A percentile compares a stretch with the other conserved stretches of the same genome.
Conservation (phyloP, 2,888 invertebrate species). For the Pseudoips prasinana region DNA sequence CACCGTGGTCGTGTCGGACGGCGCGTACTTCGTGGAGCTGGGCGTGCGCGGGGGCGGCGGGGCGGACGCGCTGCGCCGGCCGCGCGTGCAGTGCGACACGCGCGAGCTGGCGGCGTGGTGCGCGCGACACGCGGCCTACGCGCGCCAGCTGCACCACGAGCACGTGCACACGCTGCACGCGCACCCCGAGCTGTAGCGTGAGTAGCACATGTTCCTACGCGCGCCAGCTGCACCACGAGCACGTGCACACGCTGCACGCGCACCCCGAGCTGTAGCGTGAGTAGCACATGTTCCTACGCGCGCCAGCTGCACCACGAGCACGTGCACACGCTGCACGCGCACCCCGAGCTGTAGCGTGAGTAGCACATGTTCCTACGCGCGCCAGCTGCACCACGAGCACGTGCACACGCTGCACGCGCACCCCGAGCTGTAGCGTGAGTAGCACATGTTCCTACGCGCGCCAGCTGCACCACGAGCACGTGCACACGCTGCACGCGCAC, state of each 20-base stretch:
- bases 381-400: conserved; percentile 91
- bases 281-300: conserved; percentile 94
- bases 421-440: conserved; percentile 82
- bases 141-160: conserved; percentile 92
- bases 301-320: conserved; percentile 92
- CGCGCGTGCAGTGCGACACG: conserved; percentile 89
- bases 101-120: conserved; percentile 86
- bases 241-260: conserved; percentile 87
- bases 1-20: conserved; percentile 77
- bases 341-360: conserved; percentile 86
- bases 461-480: conserved; percentile 90
- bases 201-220: conserved; percentile 94
- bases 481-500: conserved; percentile 84
- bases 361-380: conserved; percentile 95
- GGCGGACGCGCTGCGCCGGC: conserved; percentile 81
- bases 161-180: conserved; percentile 87
- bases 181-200: conserved; percentile 86
- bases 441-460: conserved; percentile 95
- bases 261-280: conserved; percentile 86
- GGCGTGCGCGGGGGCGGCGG: conserved; percentile 76
- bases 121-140: conserved; percentile 93
- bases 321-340: conserved; percentile 86
- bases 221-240: conserved; percentile 91
- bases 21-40: conserved; percentile 88
- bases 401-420: conserved; percentile 84